Percentiles rank a stretch among this genome's conserved stretches.
These are phyloP conservation scores for Crypturellus undulatus DNA, from an alignment of 2,113 vertebrate genomes.

Conservation along the genomic window DNA sequence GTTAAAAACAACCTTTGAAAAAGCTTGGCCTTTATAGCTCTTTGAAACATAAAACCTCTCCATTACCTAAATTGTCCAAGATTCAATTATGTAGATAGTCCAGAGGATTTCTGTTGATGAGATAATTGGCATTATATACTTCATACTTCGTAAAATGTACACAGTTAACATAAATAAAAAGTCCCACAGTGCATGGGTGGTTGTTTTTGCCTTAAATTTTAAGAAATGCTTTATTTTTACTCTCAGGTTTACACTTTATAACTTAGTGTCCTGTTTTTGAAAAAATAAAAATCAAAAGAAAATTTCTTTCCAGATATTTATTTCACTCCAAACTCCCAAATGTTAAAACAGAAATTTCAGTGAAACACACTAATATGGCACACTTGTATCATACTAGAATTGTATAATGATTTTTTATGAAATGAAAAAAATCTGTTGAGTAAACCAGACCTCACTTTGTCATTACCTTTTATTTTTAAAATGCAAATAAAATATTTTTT, in stretches of 20 bases:
- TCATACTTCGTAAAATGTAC: no score
- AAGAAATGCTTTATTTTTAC: conserved; percentile 14
- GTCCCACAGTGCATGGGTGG: neutral
- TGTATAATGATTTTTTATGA: neutral
- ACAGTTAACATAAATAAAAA: neutral
- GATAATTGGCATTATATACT: neutral
- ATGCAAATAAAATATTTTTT: neutral
- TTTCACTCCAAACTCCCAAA: neutral
- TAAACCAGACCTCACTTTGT: neutral
- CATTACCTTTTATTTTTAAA: neutral
- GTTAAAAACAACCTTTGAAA: no score
- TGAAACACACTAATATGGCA: no score
- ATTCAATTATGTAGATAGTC: accelerated
- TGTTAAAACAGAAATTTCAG: neutral
- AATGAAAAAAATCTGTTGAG: neutral
- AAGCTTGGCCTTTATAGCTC: no score
- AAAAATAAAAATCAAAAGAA: neutral
- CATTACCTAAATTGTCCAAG: neutral
- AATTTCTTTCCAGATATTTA: neutral
- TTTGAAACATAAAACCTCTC: no score
- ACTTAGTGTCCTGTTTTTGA: conserved; percentile 3
- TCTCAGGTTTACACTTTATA: conserved; percentile 5
- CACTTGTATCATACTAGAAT: neutral
- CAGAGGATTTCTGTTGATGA: neutral
- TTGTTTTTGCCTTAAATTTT: neutral